Conservation (phyloP, 2,113 vertebrate species). For the Eurystomus gularis region DNA sequence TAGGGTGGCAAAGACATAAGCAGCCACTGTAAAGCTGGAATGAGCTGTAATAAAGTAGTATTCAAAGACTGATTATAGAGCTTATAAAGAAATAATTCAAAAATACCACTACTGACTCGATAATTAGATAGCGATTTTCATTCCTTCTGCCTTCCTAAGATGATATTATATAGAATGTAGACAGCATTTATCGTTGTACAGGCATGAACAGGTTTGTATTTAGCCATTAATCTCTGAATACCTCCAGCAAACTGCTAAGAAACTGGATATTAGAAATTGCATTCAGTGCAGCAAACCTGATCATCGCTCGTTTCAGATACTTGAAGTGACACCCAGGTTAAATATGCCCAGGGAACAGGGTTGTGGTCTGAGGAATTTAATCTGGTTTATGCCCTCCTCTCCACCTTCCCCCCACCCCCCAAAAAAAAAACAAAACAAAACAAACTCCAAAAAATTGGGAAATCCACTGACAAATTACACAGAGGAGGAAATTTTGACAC, state of each 20-base stretch:
- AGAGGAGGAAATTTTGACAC: neutral
- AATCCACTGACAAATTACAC: neutral
- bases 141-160: neutral
- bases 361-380: neutral
- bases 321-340: neutral
- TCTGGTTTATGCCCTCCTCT: neutral
- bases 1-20: neutral
- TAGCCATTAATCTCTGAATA: neutral
- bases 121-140: neutral
- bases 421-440: neutral
- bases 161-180: neutral
- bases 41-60: neutral
- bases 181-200: neutral
- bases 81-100: neutral
- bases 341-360: neutral
- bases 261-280: neutral
- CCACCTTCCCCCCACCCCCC: accelerated
- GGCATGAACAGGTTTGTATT: neutral
- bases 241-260: neutral
- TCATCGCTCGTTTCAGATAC: neutral
- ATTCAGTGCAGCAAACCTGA: neutral
- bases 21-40: neutral
- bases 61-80: neutral
- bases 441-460: neutral
- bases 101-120: neutral